Evolutionary conservation across 2,888 invertebrate species (phyloP).

Genomic region (Trypoxylon attenuatum): DNA sequence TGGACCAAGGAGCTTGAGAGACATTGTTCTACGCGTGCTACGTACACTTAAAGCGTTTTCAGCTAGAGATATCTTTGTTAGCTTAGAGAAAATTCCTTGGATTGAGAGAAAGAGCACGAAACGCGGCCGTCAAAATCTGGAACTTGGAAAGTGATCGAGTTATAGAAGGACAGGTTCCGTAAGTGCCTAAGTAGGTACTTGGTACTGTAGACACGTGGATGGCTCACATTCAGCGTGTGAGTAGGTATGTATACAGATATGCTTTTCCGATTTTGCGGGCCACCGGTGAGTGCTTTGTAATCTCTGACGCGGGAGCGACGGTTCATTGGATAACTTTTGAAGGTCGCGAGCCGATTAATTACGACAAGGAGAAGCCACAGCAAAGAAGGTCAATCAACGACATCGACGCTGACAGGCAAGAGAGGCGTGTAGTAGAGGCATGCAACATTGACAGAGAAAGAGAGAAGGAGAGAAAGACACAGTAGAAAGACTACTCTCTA

Average conservation of each 20-base stretch:
- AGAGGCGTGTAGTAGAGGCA: conserved; percentile 55
- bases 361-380: conserved; percentile 25
- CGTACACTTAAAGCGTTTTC: conserved; percentile 61
- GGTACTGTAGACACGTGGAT: not conserved
- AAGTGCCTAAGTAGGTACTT: too few relatives aligned
- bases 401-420: conserved; percentile 63
- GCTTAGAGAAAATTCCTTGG: conserved; percentile 57
- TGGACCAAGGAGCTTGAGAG: not conserved
- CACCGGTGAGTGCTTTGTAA: not conserved
- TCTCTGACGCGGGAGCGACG: not conserved
- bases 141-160: conserved; percentile 65
- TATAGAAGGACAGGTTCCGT: too few relatives aligned
- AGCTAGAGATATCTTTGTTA: conserved; percentile 57
- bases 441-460: conserved; percentile 61
- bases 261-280: not conserved
- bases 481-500: conserved; percentile 4
- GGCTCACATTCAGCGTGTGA: not conserved
- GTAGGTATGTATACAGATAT: not conserved
- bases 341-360: conserved; percentile 49
- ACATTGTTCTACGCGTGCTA: conserved; percentile 16
- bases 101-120: conserved; percentile 62
- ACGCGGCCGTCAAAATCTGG: conserved; percentile 50
- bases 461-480: conserved; percentile 10
- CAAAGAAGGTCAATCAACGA: conserved; percentile 27
- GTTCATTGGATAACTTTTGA: conserved; percentile 63